Evolutionary conservation across 2,888 invertebrate genomes (phyloP), one percentile per base, ranked within the genome.

Genomic region (Eristalis tenax): DNA sequence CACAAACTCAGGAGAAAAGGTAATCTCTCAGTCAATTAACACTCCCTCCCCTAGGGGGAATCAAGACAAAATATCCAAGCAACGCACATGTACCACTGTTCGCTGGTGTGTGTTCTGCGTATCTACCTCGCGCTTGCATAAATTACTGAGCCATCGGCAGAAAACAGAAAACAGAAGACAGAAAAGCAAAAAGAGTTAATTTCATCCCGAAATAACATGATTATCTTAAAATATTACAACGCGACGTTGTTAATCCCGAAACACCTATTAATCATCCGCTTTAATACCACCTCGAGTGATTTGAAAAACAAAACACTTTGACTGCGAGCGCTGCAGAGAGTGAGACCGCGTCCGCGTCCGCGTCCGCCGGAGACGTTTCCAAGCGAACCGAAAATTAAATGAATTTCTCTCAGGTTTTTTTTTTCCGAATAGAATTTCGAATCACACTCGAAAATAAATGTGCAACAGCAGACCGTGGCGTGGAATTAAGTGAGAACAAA

Each of bases 191-290:
- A n/a, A 65, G 28, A n/a, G 4, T 28, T 40, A 63, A 65, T 70
- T 71, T 22, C 50, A 66, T 70, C 38, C 15, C 40, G 23, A 69
- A 40, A 75, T 38, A 75, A 68, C 61, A 78, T 32, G 61, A 71
- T 74, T 74, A 70, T 69, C 61, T 50, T 65, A 65, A 82, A 82
- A 59, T 65, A 82, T 86, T 86, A 78, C 78, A 86, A 75, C 73
- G 56, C 32, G 32, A 70, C 59, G 38, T 64, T 86, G 74, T 82
- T 82, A 70, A 86, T 86, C 77, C 69, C 50, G 40, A 61, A 82
- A 50, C 22, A 63, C 26, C 56, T 63, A 82, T 82, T 82, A 86
- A 82, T 86, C 85, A 86, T 38, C 70, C 64, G 74, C 65, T 81
- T 32, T 82, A 74, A 70, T 78, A 81, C 74, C 76, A 38, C 11